Percentiles rank a stretch among this genome's conserved stretches.
These are phyloP conservation scores for Platyura marginata DNA, from an alignment of 1,140 invertebrate genomes.

Conservation along the genomic window DNA sequence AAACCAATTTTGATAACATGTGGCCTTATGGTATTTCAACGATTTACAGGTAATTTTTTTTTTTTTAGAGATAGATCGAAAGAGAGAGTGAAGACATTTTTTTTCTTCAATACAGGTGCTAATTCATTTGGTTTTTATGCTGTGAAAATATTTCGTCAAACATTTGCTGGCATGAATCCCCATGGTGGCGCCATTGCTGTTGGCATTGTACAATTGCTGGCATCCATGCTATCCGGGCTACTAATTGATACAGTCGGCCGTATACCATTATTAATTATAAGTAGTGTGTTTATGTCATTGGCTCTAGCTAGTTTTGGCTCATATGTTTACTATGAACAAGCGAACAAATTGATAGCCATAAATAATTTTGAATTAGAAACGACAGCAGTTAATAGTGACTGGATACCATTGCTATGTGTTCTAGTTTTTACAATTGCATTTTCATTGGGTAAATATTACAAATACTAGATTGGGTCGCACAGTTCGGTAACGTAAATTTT, in stretches of 20 bases:
- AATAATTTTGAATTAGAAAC: constrained; percentile 27
- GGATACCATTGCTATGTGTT: constrained; percentile 67
- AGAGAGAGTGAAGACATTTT: neutral
- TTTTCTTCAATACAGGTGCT: constrained; percentile 39
- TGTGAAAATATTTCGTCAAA: constrained; percentile 63
- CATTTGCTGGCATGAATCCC: constrained; percentile 65
- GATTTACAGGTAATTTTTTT: constrained; percentile 28
- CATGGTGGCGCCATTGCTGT: constrained; percentile 68
- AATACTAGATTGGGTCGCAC: no score
- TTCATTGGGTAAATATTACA: constrained; percentile 48
- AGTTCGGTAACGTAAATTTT: no score
- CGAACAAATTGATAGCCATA: constrained; percentile 27
- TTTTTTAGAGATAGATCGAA: neutral
- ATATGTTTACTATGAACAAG: constrained; percentile 55
- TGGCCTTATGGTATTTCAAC: constrained; percentile 71
- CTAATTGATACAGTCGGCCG: constrained; percentile 68
- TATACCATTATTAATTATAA: constrained; percentile 57
- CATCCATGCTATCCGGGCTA: constrained; percentile 58
- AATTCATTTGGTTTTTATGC: constrained; percentile 75
- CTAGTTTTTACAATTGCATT: constrained; percentile 71
- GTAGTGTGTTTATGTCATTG: constrained; percentile 65
- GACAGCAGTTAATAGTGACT: constrained; percentile 42
- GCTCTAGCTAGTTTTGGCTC: constrained; percentile 64
- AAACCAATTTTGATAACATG: constrained; percentile 63
- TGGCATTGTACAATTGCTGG: constrained; percentile 60